Evolutionary conservation across 2,113 vertebrate genomes (phyloP).

Genomic region (Xerus inauris): DNA sequence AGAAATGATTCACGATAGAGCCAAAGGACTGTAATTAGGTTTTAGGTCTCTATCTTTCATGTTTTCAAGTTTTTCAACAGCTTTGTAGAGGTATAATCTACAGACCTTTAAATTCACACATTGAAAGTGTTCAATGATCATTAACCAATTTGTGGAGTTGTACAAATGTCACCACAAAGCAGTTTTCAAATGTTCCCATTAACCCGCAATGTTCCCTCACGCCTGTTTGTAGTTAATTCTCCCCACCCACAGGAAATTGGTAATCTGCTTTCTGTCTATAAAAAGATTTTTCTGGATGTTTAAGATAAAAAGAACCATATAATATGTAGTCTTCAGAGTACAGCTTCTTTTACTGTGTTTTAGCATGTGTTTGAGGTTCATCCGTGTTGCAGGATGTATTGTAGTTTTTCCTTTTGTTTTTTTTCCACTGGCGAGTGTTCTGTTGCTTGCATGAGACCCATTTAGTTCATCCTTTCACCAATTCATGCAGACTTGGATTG

Average conservation of each 20-base stretch:
- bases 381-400: background rate
- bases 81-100: background rate
- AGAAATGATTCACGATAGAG: background rate
- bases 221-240: background rate
- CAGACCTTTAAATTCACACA: background rate
- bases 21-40: background rate
- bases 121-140: background rate
- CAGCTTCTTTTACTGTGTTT: background rate
- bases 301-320: background rate
- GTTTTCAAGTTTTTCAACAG: slow-evolving; percentile 33
- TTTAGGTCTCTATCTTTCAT: background rate
- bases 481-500: background rate
- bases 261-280: background rate
- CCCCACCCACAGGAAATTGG: background rate
- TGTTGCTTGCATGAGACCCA: background rate
- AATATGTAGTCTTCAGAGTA: background rate
- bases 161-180: background rate
- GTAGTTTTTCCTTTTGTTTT: background rate
- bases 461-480: background rate
- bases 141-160: background rate
- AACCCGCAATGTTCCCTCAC: background rate
- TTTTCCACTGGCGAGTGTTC: background rate
- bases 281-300: background rate
- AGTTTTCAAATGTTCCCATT: background rate
- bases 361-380: background rate